A percentile compares a stretch with the other conserved stretches of the same genome.
Evolutionary conservation across 2,888 invertebrate genomes (phyloP).

Genomic region (Euzophera pinguis): DNA sequence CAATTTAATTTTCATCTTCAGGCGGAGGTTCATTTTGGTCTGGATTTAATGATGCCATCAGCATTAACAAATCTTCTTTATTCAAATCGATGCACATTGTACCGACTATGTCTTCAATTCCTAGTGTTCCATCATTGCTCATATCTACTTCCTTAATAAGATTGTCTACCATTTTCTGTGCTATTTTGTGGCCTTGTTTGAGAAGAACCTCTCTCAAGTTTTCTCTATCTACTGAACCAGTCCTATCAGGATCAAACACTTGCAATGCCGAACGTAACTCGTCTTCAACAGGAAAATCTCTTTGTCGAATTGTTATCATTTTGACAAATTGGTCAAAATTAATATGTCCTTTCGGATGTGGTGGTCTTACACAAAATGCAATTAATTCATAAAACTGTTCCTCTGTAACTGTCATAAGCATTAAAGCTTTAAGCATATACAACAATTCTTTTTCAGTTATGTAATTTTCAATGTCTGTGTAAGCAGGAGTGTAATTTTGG

Average conservation of each 20-base stretch:
- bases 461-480: conserved; percentile 56
- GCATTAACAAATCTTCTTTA: conserved; percentile 55
- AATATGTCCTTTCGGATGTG: conserved; percentile 61
- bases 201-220: conserved; percentile 48
- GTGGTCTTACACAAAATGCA: conserved; percentile 55
- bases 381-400: conserved; percentile 64
- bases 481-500: conserved; percentile 66
- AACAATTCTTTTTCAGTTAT: conserved; percentile 63
- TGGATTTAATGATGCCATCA: conserved; percentile 39
- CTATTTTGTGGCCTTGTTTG: conserved; percentile 57
- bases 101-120: conserved; percentile 66
- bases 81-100: conserved; percentile 68
- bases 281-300: conserved; percentile 57
- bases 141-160: conserved; percentile 68
- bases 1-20: conserved; percentile 16
- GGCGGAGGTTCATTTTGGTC: conserved; percentile 10
- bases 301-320: conserved; percentile 61
- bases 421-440: conserved; percentile 61
- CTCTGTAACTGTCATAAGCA: conserved; percentile 58
- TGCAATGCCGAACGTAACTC: conserved; percentile 56
- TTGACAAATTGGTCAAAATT: conserved; percentile 59
- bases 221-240: conserved; percentile 54
- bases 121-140: conserved; percentile 63
- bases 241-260: conserved; percentile 51
- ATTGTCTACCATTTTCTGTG: conserved; percentile 45